Evolutionary conservation across 1,140 invertebrate genomes (phyloP), one percentile per base, ranked within the genome.

Genomic region (Acromyrmex charruanus): DNA sequence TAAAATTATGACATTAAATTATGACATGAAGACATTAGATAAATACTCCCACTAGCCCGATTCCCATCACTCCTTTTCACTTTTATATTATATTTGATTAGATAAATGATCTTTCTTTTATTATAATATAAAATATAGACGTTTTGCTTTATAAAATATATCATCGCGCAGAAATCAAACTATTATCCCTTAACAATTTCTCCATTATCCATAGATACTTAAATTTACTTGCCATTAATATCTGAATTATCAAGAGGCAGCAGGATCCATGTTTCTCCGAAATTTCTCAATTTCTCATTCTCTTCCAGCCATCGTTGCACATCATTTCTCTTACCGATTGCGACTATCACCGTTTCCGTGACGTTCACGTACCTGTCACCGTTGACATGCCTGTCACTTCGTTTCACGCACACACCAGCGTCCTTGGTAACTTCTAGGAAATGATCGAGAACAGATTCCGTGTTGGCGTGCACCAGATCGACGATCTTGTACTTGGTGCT

Each of bases 361-460:
- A 85, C 71, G 16, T 89, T 91, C 4, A 71, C 77, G 0, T 92
- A 88, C 14, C 88, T 12, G 7, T 79, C 68, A 14, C 80, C 39
- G 14, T 39, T 63, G n/a, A 21, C 12, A 55, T 44, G 44, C 0
- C 86, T 85, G 35, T 93, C 87, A 51, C 91, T 87, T 72, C 85
- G 92, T 61, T 92, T 93, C 1, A 95, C 88, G 72, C 94, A 95
- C n/a, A 95, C 75, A 3, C 94, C 94, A 0, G 89, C 87, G 2
- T 93, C 85, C 49, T 82, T 89, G 5, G 90, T 93, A 21, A 58
- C 35, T 0, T 93, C 86, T 9, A 95, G 58, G 63, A 95, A 91
- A 44, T 85, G 71, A 10, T 87, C 81, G 14, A 93, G 81, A 28
- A 91, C 55, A 9, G 68, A 61, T 1, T 87, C 51, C 0, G 91